These are phyloP conservation scores for Myiotriccus ornatus DNA, from an alignment of 2,797 vertebrate genomes.

Conservation along the genomic window DNA sequence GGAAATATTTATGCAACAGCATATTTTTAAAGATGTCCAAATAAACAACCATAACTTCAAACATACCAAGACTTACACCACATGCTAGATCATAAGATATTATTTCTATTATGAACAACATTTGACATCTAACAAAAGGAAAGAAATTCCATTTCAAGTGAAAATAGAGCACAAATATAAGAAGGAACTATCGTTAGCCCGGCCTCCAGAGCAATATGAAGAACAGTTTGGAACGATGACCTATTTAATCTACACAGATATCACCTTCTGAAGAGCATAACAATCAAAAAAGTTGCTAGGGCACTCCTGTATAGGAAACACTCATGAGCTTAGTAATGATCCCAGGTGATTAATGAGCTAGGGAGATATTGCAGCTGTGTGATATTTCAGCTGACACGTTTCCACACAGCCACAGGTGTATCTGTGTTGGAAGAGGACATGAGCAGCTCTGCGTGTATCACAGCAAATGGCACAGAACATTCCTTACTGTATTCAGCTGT, in stretches of 20 bases:
- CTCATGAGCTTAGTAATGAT: neutral
- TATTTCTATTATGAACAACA: neutral
- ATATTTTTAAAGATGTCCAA: neutral
- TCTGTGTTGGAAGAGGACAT: neutral
- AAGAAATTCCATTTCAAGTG: neutral
- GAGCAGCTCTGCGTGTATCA: neutral
- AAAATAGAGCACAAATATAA: neutral
- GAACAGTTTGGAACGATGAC: neutral
- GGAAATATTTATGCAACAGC: neutral
- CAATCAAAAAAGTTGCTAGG: neutral
- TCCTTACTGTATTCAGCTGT: neutral
- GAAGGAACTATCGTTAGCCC: neutral
- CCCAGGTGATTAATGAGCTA: neutral
- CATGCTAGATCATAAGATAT: neutral
- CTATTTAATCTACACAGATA: neutral
- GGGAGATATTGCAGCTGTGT: neutral
- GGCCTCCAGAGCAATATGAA: neutral
- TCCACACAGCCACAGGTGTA: neutral
- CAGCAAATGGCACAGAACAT: neutral
- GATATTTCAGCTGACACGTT: neutral
- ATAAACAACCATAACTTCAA: neutral
- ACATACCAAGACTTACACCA: neutral
- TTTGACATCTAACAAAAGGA: neutral
- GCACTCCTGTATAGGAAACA: neutral
- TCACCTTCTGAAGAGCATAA: neutral